Conservation (phyloP, 2,797 vertebrate species). For the Melanotaenia nigrans region DNA sequence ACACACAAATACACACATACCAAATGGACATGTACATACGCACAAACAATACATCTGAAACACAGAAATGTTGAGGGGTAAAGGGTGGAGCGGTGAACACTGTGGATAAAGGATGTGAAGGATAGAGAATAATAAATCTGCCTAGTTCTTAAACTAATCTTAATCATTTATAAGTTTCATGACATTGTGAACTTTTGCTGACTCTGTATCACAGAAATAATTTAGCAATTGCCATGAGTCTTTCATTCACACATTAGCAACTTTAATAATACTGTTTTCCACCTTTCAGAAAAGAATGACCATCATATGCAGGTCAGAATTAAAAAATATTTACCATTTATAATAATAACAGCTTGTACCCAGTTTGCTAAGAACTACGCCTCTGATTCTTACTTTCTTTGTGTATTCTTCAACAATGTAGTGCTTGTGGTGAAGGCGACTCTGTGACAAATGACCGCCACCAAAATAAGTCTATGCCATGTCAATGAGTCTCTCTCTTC, state of each 20-base stretch:
- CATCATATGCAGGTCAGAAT: neutral
- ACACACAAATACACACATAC: slow-evolving; percentile 79
- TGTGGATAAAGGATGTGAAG: neutral
- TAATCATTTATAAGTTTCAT: neutral
- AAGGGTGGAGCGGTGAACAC: slow-evolving; percentile 9
- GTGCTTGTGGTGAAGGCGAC: slow-evolving; percentile 47
- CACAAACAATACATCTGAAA: slow-evolving; percentile 35
- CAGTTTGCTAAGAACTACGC: slow-evolving; percentile 17
- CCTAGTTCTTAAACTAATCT: neutral
- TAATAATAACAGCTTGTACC: neutral
- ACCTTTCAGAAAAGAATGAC: neutral
- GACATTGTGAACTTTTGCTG: neutral
- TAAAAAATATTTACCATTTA: neutral
- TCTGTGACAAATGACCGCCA: slow-evolving; percentile 76
- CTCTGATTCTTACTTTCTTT: slow-evolving; percentile 43
- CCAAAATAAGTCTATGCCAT: slow-evolving; percentile 77
- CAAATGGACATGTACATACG: slow-evolving; percentile 33
- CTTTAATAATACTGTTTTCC: neutral
- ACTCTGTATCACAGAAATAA: neutral
- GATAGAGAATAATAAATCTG: neutral
- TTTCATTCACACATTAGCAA: neutral
- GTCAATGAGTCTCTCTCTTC: slow-evolving; percentile 71
- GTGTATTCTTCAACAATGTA: slow-evolving; percentile 50
- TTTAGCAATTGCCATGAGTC: neutral
- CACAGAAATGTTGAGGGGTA: slow-evolving; percentile 25